Base-by-base conservation (phyloP, 1,140 invertebrate species). In the Ceratosolen solmsi region DNA sequence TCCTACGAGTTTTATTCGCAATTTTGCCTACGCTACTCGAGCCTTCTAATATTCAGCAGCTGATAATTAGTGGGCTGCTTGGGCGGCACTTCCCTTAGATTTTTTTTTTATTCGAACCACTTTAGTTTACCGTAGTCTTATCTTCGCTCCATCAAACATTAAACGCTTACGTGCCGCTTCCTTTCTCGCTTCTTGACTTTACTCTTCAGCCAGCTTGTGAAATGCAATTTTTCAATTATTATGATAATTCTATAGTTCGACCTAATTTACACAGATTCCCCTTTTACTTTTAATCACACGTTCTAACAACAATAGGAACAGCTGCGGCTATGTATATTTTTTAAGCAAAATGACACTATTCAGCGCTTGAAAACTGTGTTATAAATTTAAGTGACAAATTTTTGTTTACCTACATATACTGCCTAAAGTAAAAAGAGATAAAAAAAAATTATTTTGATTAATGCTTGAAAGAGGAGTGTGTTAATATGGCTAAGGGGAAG, bases 31-130 rank as follows among this genome's bases (percentile, higher is more conserved):
- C 15, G 74, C 41, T 60, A 33, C 15, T 11, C 38, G 13, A 30
- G 70, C n/a, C 49, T 74, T 36, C 15, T 74, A 56, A 74, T 56
- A 74, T 56, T 56, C 51, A 51, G 27, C 17, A 27, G 46, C 46
- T 38, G 60, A 78, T 68, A 78, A 68, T 78, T 78, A 78, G 63
- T 60, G 56, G 11, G 7, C 1, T 7, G 71, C 25, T 17, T 15
- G 20, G 63, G 20, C 33, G 36, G 33, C 20, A 17, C 5, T 63
- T 33, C 11, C 0, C 15, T 0, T 38, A 1, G 30, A 11, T 68
- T 38, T 38, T 38, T 68, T 68, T 33, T n/a, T n/a, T 25, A 2
- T 17, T 38, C 25, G 0, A 11, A 38, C 60, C 27, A 9, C 30
- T 27, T 38, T 46, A 46, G 41, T 9, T 70, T 70, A 70, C 15